A percentile compares a stretch with the other conserved stretches of the same genome.
Evolutionary conservation across 1,140 invertebrate genomes (phyloP).

Genomic region (Aphelenchoides fujianensis): DNA sequence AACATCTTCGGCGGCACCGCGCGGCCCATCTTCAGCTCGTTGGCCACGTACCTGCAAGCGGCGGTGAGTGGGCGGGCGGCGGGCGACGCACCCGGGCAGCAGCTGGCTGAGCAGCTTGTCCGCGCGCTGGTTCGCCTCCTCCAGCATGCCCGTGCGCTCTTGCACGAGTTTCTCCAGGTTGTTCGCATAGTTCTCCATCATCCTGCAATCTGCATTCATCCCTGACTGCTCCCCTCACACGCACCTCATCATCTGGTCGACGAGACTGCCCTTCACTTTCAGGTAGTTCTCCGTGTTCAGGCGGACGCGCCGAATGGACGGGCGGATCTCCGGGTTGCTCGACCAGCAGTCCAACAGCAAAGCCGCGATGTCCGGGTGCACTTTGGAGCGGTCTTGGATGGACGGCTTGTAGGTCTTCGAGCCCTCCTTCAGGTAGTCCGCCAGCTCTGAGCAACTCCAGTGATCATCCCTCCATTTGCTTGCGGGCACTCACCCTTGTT

Average conservation of each 20-base stretch:
- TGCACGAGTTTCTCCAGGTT: constrained; percentile 90
- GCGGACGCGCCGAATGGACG: constrained; percentile 54
- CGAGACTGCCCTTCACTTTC: constrained; percentile 60
- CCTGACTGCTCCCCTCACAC: too few relatives aligned
- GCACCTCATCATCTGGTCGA: constrained; percentile 63
- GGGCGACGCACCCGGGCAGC: constrained; percentile 39
- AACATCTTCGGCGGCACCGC: constrained; percentile 57
- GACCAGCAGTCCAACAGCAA: constrained; percentile 59
- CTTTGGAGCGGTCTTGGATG: constrained; percentile 53
- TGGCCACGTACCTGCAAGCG: constrained; percentile 53
- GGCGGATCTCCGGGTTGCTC: constrained; percentile 58
- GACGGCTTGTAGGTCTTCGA: constrained; percentile 50
- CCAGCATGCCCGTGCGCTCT: constrained; percentile 74
- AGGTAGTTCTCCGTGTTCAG: constrained; percentile 60
- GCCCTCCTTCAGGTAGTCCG: constrained; percentile 56
- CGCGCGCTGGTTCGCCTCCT: constrained; percentile 59
- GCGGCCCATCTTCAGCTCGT: constrained; percentile 59
- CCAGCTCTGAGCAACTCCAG: constrained; percentile 41
- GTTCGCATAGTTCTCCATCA: constrained; percentile 79
- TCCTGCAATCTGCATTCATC: constrained; percentile 48
- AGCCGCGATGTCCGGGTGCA: constrained; percentile 57
- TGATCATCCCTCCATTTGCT: not conserved
- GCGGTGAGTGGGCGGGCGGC: not conserved
- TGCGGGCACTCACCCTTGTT: not conserved
- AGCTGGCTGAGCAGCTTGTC: constrained; percentile 59